Base-by-base conservation (phyloP, 2,888 invertebrate species). In the Choristoneura rosaceana region DNA sequence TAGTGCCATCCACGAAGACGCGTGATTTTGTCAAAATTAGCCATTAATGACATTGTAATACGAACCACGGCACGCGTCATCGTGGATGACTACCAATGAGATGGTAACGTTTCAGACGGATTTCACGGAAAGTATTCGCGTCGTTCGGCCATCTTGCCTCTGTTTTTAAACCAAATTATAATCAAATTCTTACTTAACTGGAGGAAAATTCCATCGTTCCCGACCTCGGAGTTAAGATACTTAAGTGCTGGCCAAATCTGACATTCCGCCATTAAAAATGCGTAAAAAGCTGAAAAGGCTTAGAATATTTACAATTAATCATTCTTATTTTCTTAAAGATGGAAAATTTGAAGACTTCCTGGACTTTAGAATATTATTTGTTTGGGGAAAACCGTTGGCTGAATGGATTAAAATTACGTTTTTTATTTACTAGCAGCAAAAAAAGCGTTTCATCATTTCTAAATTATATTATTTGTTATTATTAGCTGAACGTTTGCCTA, bases 231-330 rank as follows among this genome's bases (percentile, higher is more conserved):
- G 41, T 15, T 38, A 61, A 61, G 41, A 59, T 59, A 41, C 61
- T 61, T 61, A 61, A 60, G 15, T 38, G 60, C 60, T n/a, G 38
- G 34, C 41, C 15, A 61, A 61, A 61, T 61, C 61, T 41, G 15
- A 61, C 38, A 41, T 61, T 34, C 61, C 41, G 43, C 62, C 62
- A 62, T 45, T 62, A 43, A 62, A 61, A 43, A 60, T 60, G 34
- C 38, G 60, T 38, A 60, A 38, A 60, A 60, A 60, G 38, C 9
- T 15, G 38, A 60, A 60, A 59, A 60, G 38, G 60, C 38, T 60
- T 41, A 60, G 15, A 41, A 60, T 41, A 15, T 60, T 60, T 60
- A 60, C 41, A 60, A 60, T 60, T 60, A 60, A 38, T 60, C n/a
- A 60, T 15, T 15, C 15, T 60, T 15, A 41, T 60, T 60, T 34